These are phyloP conservation scores for Suncus etruscus DNA, from an alignment of 2,113 vertebrate genomes.

Conservation along the genomic window DNA sequence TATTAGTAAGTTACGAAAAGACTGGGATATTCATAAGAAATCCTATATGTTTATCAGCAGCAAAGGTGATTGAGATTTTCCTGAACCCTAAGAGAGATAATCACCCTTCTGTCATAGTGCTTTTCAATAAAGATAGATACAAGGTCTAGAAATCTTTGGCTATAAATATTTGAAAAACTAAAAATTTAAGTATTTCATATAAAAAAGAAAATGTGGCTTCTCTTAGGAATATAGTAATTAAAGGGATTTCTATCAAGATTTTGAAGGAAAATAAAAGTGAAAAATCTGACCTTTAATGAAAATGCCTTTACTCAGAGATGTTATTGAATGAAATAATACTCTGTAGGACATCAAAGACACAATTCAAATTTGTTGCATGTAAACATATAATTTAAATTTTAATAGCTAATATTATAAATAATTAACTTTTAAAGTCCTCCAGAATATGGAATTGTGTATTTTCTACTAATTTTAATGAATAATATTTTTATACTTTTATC, in stretches of 20 bases:
- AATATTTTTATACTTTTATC: background rate
- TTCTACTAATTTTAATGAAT: constrained; percentile 9
- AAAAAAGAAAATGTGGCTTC: background rate
- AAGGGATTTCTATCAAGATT: constrained; percentile 1
- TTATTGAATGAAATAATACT: background rate
- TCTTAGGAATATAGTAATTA: background rate
- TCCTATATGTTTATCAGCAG: background rate
- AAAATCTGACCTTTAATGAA: constrained; percentile 28
- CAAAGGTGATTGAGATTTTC: background rate
- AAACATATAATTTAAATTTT: background rate
- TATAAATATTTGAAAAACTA: background rate
- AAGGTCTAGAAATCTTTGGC: background rate
- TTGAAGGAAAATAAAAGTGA: background rate
- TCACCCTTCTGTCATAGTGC: background rate
- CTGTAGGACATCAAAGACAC: background rate
- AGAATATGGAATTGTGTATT: background rate
- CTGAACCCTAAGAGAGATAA: background rate
- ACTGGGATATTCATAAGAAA: background rate
- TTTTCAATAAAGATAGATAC: background rate
- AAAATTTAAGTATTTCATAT: constrained; percentile 2
- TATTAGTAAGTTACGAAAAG: background rate
- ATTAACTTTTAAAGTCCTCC: background rate
- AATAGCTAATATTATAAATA: constrained; percentile 27
- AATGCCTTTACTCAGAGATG: constrained; percentile 16
- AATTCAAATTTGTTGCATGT: constrained; percentile 29